Conservation (phyloP, 2,113 vertebrate genomes). For the Gnathonemus echidnorhynchus region DNA sequence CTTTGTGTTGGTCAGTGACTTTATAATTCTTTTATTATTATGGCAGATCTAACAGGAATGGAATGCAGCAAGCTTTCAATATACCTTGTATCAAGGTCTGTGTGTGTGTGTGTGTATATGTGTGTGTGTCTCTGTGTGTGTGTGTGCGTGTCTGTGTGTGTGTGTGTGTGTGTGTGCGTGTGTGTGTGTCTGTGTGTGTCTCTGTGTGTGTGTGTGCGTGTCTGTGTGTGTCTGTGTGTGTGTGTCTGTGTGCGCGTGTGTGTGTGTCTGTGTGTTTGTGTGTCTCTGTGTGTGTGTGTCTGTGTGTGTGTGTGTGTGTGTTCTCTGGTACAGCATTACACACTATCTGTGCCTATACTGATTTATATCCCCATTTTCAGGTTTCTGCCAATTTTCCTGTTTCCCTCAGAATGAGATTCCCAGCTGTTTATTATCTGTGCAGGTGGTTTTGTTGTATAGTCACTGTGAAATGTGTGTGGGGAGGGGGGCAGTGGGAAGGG, state of each 20-base stretch:
- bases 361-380: not conserved
- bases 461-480: not conserved
- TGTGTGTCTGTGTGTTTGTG: no score
- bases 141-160: no score
- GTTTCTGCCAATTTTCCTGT: not conserved
- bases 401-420: not conserved
- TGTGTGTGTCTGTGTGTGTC: no score
- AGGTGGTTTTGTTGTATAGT: not conserved
- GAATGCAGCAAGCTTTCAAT: constrained; percentile 11
- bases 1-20: not conserved
- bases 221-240: no score
- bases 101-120: not conserved
- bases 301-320: no score
- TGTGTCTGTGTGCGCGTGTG: not conserved
- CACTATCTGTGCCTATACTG: not conserved
- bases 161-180: no score
- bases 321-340: not conserved
- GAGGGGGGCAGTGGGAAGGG: not conserved
- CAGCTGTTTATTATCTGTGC: not conserved
- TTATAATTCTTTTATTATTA: constrained; percentile 18
- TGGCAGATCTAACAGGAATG: constrained; percentile 13
- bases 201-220: no score
- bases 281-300: no score
- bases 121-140: not conserved
- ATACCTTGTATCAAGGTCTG: not conserved